Base-by-base conservation (phyloP, 2,888 invertebrate genomes). In the Dascillus cervinus region DNA sequence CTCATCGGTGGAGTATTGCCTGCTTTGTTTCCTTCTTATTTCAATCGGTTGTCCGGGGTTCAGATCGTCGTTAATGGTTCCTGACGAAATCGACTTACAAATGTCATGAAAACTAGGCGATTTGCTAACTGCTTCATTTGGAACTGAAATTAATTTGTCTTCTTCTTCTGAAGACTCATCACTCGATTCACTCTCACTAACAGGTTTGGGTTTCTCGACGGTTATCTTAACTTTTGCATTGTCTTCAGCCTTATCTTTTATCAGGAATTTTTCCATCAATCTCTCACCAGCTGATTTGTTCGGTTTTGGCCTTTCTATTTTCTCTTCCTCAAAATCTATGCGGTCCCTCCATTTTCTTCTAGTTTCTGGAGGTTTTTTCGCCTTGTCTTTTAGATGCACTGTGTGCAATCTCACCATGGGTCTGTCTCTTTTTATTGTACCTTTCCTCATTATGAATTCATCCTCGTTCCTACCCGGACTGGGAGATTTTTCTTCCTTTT, bases 361-460 rank as follows among this genome's bases (percentile, higher is more conserved):
- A 58, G 60, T 23, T 62, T 60, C 13, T 10, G 29, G 14, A 17
- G 52, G 28, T 49, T 41, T 30, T 14, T 39, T 25, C 11, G 12
- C 12, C 22, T 11, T 6, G 19, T 35, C 32, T 26, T 32, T 30
- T 23, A 35, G 36, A 35, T 64, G 62, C 3, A 80, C 68, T 1
- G 84, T 85, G 42, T 80, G 79, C 21, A 87, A 65, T 29, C 86
- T 70, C 5, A 87, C 82, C 11, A 85, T 80, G 1, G 82, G 73
- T 17, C 86, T 70, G 37, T 82, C 82, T 6, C 87, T 71, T 52
- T 77, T 75, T 44, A 86, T 82, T 1, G 78, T 52, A 11, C 49
- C 42, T 20, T 52, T 58, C 0, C 53, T 55, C 32, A 47, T 29
- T 22, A 21, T 52, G 1, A 53, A 52, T 33, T 52, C 50, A 74